Percentiles rank a stretch among this genome's conserved stretches.
Conservation (phyloP, 1,140 invertebrate species). For the Drosophila biarmipes region DNA sequence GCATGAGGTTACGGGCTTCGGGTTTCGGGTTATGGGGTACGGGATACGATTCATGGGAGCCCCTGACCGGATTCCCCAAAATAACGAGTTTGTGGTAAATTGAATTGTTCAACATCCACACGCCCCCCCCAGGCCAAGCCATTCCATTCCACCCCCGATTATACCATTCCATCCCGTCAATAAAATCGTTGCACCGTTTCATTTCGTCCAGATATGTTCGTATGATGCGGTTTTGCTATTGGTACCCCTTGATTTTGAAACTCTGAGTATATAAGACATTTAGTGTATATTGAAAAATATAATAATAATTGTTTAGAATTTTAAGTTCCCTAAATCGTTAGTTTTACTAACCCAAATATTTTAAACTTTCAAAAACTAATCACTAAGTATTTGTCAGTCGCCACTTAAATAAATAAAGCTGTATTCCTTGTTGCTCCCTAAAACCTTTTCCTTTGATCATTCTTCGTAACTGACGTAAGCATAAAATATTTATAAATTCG, state of each 20-base stretch:
- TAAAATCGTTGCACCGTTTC: slow-evolving; percentile 37
- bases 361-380: neutral
- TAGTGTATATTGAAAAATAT: neutral
- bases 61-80: slow-evolving; percentile 33
- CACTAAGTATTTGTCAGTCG: neutral
- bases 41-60: slow-evolving; percentile 21
- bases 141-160: neutral
- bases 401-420: neutral
- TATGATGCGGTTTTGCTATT: slow-evolving; percentile 34
- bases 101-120: slow-evolving; percentile 59
- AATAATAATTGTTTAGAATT: neutral
- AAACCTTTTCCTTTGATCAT: neutral
- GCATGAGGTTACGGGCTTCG: neutral
- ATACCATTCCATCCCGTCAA: slow-evolving; percentile 21
- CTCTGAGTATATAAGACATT: neutral
- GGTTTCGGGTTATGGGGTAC: slow-evolving; percentile 16
- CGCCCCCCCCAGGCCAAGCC: neutral
- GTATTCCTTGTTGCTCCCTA: neutral
- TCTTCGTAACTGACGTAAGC: neutral
- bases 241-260: slow-evolving; percentile 6
- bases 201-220: slow-evolving; percentile 25
- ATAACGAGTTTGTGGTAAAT: slow-evolving; percentile 66
- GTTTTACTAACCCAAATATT: neutral
- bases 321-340: too few species aligned
- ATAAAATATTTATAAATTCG: neutral